Base-by-base conservation (phyloP, 2,797 vertebrate genomes). In the Danio tinwini region DNA sequence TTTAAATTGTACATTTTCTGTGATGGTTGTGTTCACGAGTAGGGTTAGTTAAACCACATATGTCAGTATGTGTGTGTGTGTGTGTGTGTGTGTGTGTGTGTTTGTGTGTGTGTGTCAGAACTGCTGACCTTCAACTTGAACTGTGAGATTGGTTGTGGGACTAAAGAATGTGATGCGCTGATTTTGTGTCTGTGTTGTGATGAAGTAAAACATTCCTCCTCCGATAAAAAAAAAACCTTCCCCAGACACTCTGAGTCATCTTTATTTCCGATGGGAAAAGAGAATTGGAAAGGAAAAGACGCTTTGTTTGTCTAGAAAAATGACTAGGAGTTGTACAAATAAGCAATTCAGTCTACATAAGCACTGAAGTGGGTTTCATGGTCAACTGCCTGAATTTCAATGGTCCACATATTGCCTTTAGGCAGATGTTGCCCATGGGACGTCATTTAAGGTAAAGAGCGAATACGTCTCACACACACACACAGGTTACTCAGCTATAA, bases 201-300 rank as follows among this genome's bases (percentile, higher is more conserved):
- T 72, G 84, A 64, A 50, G 55, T 78, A 72, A 76, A 11, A 68
- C 11, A 39, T 56, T 76, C 19, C 14, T 45, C 52, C 52, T 58
- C 50, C 14, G 21, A 58, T 68, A 29, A 29, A n/a, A n/a, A n/a
- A n/a, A 19, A 68, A 77, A 47, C 16, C 21, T 56, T 56, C 61
- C 39, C 19, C 39, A 70, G 29, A 86, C 87, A 82, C 84, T 85
- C 44, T 72, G 84, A 81, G 62, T 72, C 52, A 78, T 72, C n/a
- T 42, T 55, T 53, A 71, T 45, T 74, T 87, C 85, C 86, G 84
- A 74, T 81, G 84, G 82, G 52, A 84, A 87, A 78, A 81, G 77
- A 81, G 70, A 11, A 19, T 78, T 74, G 76, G 63, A 58, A 76
- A 47, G 50, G 62, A 7, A 12, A 47, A 55, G 14, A 16, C 0